Evolutionary conservation across 1,140 invertebrate genomes (phyloP).

Genomic region (Pseudomyrmex pallidus): DNA sequence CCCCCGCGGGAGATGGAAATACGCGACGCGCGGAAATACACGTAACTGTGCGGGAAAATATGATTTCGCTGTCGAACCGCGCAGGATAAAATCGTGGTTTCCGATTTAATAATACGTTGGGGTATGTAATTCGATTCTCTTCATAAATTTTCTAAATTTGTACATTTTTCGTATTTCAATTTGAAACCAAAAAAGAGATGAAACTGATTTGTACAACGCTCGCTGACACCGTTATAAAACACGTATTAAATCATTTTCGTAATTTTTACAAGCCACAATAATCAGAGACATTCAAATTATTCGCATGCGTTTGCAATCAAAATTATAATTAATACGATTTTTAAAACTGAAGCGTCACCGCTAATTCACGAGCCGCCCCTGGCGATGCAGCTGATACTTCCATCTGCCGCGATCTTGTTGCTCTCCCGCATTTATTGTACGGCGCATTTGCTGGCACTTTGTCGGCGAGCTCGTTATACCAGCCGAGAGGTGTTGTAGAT

Average conservation of each 20-base stretch:
- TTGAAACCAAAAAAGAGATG: too few relatives aligned
- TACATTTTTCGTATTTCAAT: neutral
- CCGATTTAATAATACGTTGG: neutral
- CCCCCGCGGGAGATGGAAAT: constrained; percentile 30
- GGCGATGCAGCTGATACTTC: constrained; percentile 71
- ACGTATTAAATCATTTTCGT: too few relatives aligned
- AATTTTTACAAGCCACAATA: neutral
- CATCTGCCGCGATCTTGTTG: constrained; percentile 72
- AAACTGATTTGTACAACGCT: too few relatives aligned
- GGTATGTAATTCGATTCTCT: neutral
- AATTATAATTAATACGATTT: neutral
- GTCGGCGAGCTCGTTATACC: constrained; percentile 67
- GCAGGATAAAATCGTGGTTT: neutral
- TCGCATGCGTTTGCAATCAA: neutral
- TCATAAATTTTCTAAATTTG: constrained; percentile 1
- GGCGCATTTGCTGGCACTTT: constrained; percentile 69
- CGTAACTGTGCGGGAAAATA: constrained; percentile 21
- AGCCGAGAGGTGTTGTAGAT: constrained; percentile 52
- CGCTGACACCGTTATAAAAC: too few relatives aligned
- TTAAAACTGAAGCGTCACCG: neutral
- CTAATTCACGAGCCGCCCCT: constrained; percentile 25
- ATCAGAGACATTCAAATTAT: neutral
- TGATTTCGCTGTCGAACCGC: neutral
- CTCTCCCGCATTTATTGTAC: constrained; percentile 62
- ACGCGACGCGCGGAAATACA: neutral